Conservation (phyloP, 2,113 vertebrate genomes). For the Ceratotherium simum region DNA sequence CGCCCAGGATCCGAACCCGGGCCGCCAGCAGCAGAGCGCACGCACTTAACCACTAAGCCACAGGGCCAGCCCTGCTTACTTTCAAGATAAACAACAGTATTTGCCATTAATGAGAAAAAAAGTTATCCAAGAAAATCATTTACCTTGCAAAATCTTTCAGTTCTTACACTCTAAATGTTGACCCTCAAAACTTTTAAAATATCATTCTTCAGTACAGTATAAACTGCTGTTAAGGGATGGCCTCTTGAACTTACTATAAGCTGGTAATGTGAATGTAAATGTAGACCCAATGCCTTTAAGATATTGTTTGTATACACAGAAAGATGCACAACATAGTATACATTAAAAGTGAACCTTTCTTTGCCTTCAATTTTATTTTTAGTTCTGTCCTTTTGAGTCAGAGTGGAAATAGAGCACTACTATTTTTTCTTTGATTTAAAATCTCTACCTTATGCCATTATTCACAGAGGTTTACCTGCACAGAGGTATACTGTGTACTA, state of each 20-base stretch:
- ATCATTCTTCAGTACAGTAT: neutral
- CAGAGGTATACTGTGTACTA: neutral
- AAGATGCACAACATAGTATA: neutral
- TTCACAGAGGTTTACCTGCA: neutral
- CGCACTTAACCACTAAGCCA: too few species aligned
- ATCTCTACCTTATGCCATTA: neutral
- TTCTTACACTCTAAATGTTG: constrained; percentile 3
- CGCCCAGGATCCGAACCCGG: too few species aligned
- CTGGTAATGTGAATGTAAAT: neutral
- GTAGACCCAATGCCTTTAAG: neutral
- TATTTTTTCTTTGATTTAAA: constrained; percentile 48
- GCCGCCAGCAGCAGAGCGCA: too few species aligned
- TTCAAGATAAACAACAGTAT: neutral
- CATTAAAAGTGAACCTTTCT: neutral
- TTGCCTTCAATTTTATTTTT: constrained; percentile 41
- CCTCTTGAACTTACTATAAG: neutral
- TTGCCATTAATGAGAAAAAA: constrained; percentile 4
- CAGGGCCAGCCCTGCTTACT: too few species aligned
- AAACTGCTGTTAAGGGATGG: neutral
- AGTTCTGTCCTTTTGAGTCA: constrained; percentile 7
- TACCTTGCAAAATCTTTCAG: neutral
- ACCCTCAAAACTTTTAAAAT: neutral
- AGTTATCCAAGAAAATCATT: constrained; percentile 43
- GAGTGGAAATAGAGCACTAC: neutral
- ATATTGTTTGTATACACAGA: neutral